A percentile compares a stretch with the other conserved stretches of the same genome.
Conservation (phyloP, 2,888 invertebrate genomes). For the Drosophila subquinaria region DNA sequence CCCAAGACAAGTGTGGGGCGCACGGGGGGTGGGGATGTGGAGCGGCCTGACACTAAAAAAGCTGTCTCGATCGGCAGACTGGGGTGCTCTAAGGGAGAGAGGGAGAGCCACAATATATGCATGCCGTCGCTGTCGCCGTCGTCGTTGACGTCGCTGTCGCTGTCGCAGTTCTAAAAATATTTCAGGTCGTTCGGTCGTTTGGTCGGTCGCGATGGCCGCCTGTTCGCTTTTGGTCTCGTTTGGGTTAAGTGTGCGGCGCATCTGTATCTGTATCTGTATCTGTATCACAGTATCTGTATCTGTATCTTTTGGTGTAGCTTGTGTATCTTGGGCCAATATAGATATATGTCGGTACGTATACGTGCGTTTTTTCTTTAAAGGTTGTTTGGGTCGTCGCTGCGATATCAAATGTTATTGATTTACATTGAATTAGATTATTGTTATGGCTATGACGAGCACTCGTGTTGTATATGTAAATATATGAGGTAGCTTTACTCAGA, state of each 20-base stretch:
- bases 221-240: slow-evolving; percentile 79
- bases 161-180: slow-evolving; percentile 77
- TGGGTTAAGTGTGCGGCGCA: slow-evolving; percentile 80
- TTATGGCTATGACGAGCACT: slow-evolving; percentile 11
- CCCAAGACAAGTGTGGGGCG: slow-evolving; percentile 23
- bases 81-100: background rate
- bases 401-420: slow-evolving; percentile 61
- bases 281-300: slow-evolving; percentile 33
- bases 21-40: background rate
- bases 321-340: slow-evolving; percentile 45
- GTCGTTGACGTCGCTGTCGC: slow-evolving; percentile 39
- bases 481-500: slow-evolving; percentile 59
- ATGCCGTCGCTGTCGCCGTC: slow-evolving; percentile 47
- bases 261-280: slow-evolving; percentile 67
- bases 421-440: slow-evolving; percentile 51
- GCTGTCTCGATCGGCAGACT: slow-evolving; percentile 26
- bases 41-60: slow-evolving; percentile 48
- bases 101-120: slow-evolving; percentile 67
- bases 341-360: slow-evolving; percentile 8
- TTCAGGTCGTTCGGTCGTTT: slow-evolving; percentile 77
- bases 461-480: slow-evolving; percentile 1
- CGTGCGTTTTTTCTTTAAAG: slow-evolving; percentile 45
- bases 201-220: slow-evolving; percentile 70
- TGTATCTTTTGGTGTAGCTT: slow-evolving; percentile 30
- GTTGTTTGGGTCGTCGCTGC: slow-evolving; percentile 71